These are phyloP conservation scores for Echiichthys vipera DNA, from an alignment of 2,797 vertebrate species.

Conservation along the genomic window DNA sequence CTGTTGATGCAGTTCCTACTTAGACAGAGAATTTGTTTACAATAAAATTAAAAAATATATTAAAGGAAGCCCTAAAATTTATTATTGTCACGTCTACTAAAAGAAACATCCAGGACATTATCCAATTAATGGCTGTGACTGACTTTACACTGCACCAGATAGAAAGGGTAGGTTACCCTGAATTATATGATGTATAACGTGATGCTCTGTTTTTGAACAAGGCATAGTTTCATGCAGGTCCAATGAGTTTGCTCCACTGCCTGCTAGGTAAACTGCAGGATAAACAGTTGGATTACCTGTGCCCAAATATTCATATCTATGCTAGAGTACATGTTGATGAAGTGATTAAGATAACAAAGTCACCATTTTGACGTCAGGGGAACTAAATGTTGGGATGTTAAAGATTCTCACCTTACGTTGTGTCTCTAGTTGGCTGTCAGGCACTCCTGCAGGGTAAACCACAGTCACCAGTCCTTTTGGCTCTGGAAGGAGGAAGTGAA, in stretches of 20 bases:
- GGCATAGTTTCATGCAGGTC: neutral
- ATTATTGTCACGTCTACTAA: no score
- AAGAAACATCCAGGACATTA: no score
- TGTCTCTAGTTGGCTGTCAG: slow-evolving; percentile 88
- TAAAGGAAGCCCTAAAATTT: no score
- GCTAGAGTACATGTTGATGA: neutral
- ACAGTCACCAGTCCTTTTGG: slow-evolving; percentile 86
- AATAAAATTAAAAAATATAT: neutral
- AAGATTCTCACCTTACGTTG: slow-evolving; percentile 85
- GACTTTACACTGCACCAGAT: no score
- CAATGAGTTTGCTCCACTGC: neutral
- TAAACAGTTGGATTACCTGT: neutral
- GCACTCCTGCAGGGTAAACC: slow-evolving; percentile 90
- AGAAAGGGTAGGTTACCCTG: no score
- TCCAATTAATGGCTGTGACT: no score
- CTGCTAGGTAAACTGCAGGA: no score
- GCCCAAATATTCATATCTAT: neutral
- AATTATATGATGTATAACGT: no score
- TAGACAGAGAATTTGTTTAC: slow-evolving; percentile 14
- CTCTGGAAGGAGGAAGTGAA: slow-evolving; percentile 93
- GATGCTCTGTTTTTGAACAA: neutral
- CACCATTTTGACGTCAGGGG: neutral
- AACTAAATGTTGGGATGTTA: neutral
- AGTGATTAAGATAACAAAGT: neutral
- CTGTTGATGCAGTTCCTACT: slow-evolving; percentile 89